Percentiles rank a stretch among this genome's conserved stretches.
These are phyloP conservation scores for Poecile montanus DNA, from an alignment of 2,797 vertebrate genomes.

Conservation along the genomic window DNA sequence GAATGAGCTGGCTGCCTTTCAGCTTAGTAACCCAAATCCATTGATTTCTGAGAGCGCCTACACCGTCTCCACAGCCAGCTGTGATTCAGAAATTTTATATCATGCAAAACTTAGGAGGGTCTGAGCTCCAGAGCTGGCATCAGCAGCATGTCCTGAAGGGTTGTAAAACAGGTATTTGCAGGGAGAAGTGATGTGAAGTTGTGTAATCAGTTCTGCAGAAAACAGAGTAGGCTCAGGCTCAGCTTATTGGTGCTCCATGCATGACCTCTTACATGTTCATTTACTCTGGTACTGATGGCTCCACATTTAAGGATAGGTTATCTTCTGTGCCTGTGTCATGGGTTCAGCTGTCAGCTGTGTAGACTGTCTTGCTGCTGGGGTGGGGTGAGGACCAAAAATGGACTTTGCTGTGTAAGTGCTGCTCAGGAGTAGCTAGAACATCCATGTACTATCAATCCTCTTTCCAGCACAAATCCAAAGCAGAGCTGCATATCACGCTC, in stretches of 20 bases:
- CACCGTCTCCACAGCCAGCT: background rate
- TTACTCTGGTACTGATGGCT: background rate
- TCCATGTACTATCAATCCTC: background rate
- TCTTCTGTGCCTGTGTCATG: background rate
- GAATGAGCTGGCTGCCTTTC: background rate
- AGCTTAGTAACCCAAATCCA: background rate
- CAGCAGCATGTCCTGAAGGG: background rate
- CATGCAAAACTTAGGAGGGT: background rate
- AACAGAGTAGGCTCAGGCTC: background rate
- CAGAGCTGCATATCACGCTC: background rate
- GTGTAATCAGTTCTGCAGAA: background rate
- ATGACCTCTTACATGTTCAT: rapidly evolving
- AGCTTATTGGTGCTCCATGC: background rate
- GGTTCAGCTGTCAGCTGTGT: background rate
- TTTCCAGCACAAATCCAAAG: background rate
- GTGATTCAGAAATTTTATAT: background rate
- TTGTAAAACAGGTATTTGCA: background rate
- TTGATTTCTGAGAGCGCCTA: background rate
- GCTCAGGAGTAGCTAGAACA: background rate
- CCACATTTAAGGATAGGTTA: background rate
- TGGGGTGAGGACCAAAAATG: background rate
- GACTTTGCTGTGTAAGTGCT: background rate
- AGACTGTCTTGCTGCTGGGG: background rate
- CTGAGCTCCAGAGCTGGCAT: background rate
- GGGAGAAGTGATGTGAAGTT: background rate